Percentiles rank a stretch among this genome's conserved stretches.
These are phyloP conservation scores for Sinotaia quadrata DNA, from an alignment of 2,888 invertebrate genomes.

Conservation along the genomic window DNA sequence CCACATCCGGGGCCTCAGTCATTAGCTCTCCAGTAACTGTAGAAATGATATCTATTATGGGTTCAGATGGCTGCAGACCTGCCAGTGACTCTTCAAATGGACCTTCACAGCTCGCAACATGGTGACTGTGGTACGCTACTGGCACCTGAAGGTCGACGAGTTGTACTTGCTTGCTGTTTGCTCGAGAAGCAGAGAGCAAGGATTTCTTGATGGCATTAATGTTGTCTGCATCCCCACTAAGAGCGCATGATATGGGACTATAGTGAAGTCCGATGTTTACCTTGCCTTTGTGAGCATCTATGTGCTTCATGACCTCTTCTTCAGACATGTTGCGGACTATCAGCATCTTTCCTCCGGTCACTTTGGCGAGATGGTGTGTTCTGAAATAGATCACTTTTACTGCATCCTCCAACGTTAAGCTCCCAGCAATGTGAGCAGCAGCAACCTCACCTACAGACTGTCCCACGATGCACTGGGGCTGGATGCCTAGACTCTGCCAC, in stretches of 20 bases:
- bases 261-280: slow-evolving; percentile 42
- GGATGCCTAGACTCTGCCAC: slow-evolving; percentile 46
- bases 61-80: slow-evolving; percentile 27
- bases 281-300: slow-evolving; percentile 24
- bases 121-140: slow-evolving; percentile 57
- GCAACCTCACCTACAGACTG: slow-evolving; percentile 62
- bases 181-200: slow-evolving; percentile 9
- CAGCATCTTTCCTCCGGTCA: slow-evolving; percentile 50
- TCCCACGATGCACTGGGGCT: slow-evolving; percentile 47
- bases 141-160: slow-evolving; percentile 44
- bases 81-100: slow-evolving; percentile 36
- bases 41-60: slow-evolving; percentile 43
- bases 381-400: slow-evolving; percentile 53
- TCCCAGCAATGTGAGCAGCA: slow-evolving; percentile 45
- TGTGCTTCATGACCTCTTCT: slow-evolving; percentile 34
- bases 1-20: slow-evolving; percentile 26
- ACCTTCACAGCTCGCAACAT: slow-evolving; percentile 40
- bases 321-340: slow-evolving; percentile 42
- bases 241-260: slow-evolving; percentile 36
- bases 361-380: slow-evolving; percentile 40
- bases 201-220: slow-evolving; percentile 37
- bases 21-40: slow-evolving; percentile 47
- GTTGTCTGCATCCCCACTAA: slow-evolving; percentile 44
- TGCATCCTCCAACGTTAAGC: slow-evolving; percentile 44
- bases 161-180: slow-evolving; percentile 18